Evolutionary conservation across 2,797 vertebrate genomes (phyloP).

Genomic region (Melanotaenia trifasciata): DNA sequence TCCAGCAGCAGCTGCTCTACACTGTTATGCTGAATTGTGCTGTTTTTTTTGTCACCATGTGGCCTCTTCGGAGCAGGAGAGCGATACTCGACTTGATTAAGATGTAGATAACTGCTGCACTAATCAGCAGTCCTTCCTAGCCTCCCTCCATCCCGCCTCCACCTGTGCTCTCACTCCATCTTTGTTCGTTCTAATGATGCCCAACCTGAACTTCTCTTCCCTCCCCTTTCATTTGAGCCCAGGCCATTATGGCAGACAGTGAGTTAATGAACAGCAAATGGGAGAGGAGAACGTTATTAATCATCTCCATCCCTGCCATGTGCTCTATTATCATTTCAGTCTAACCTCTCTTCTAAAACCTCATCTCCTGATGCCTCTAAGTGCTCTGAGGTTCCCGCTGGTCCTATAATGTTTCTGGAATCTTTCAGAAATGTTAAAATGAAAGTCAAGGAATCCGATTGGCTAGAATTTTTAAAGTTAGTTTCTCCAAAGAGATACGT

Average conservation of each 20-base stretch:
- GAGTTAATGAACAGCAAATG: constrained; percentile 94
- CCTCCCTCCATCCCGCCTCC: constrained; percentile 18
- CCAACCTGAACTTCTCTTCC: constrained; percentile 83
- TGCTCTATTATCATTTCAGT: constrained; percentile 77
- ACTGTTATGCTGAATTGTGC: constrained; percentile 31
- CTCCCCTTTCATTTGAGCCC: constrained; percentile 88
- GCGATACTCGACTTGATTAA: constrained; percentile 87
- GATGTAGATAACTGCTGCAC: constrained; percentile 82
- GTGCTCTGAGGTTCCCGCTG: constrained; percentile 17
- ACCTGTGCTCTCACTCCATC: constrained; percentile 30
- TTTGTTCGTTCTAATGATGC: constrained; percentile 86
- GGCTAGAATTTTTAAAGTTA: neutral
- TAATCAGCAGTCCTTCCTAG: constrained; percentile 62
- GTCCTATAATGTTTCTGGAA: constrained; percentile 24
- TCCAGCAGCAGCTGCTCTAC: constrained; percentile 1
- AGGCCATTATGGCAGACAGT: constrained; percentile 88
- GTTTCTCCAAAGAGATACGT: neutral
- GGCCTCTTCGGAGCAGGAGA: constrained; percentile 69
- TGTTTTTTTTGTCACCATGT: constrained; percentile 40
- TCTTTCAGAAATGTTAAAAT: constrained; percentile 35
- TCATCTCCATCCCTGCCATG: constrained; percentile 83
- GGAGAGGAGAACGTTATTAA: constrained; percentile 88
- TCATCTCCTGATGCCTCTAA: constrained; percentile 20
- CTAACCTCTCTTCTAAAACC: constrained; percentile 64
- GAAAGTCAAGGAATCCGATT: constrained; percentile 12